Percentiles rank a stretch among this genome's conserved stretches.
phyloP scores from a whole-genome alignment of 2,888 invertebrate genomes.

The Himalopsyche japonica region DNA sequence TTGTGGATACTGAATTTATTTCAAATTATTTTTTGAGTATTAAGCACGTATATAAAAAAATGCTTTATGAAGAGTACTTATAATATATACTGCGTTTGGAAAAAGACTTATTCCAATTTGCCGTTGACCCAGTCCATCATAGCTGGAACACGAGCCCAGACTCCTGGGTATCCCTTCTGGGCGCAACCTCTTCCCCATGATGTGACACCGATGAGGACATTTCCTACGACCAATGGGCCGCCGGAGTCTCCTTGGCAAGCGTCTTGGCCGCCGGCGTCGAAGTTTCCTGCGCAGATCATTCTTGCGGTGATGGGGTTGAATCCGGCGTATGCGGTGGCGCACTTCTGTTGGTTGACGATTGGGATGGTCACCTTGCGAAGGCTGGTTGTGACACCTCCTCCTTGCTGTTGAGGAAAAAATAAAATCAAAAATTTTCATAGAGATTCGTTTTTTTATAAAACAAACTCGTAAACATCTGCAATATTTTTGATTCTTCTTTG shows the following conservation, averaged over 20 bases:
- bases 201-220: conserved; percentile 54
- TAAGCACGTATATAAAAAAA: too few relatives aligned
- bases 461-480: too few relatives aligned
- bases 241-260: conserved; percentile 65
- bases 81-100: too few relatives aligned
- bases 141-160: conserved; percentile 58
- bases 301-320: conserved; percentile 48
- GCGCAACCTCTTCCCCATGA: conserved; percentile 49
- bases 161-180: conserved; percentile 57
- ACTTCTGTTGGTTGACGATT: conserved; percentile 50
- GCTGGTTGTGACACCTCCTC: conserved; percentile 48
- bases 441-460: too few relatives aligned
- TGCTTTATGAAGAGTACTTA: too few relatives aligned
- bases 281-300: conserved; percentile 54
- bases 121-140: conserved; percentile 49
- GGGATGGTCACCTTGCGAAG: conserved; percentile 52
- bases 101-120: conserved; percentile 26
- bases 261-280: conserved; percentile 49
- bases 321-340: conserved; percentile 50
- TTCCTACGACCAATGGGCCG: conserved; percentile 57
- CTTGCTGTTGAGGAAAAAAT: conserved; percentile 45
- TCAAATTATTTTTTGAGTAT: too few relatives aligned
- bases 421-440: too few relatives aligned
- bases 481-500: too few relatives aligned
- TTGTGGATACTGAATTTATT: too few relatives aligned